Percentiles rank a stretch among this genome's conserved stretches.
phyloP scores from a whole-genome alignment of 2,113 vertebrate genomes.

The Calidris pugnax region DNA sequence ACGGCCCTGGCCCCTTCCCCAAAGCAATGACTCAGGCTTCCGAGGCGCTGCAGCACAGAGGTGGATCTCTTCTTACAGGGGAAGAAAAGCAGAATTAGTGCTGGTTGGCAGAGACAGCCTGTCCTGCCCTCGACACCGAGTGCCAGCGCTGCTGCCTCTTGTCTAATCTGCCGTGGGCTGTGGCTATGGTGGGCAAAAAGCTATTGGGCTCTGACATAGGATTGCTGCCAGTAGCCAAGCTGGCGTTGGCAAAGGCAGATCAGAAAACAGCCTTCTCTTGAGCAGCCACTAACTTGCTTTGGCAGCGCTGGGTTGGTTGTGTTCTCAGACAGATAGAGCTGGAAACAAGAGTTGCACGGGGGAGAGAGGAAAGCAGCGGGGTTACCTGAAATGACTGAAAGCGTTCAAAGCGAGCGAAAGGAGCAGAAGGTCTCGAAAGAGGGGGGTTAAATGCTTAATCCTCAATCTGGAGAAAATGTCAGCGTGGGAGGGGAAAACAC shows the following conservation, averaged over 20 bases:
- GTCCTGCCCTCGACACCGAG: not conserved
- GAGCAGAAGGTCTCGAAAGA: not conserved
- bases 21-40: constrained; percentile 19
- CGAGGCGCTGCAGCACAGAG: not conserved
- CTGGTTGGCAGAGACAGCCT: not conserved
- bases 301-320: not conserved
- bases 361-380: not conserved
- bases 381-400: not conserved
- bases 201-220: not conserved
- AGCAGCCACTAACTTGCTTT: not conserved
- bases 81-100: not conserved
- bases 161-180: not conserved
- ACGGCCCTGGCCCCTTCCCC: constrained; percentile 10
- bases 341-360: not conserved
- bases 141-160: not conserved
- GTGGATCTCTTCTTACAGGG: not conserved
- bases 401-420: not conserved
- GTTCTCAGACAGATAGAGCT: not conserved
- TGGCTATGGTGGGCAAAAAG: not conserved
- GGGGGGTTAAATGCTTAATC: not conserved
- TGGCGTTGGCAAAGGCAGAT: not conserved
- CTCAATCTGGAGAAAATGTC: constrained; percentile 42
- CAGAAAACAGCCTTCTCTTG: not conserved
- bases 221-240: not conserved
- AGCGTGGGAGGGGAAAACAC: constrained; percentile 39